Percentiles rank a stretch among this genome's conserved stretches.
Conservation (phyloP, 2,797 vertebrate species). For the Harpagifer antarcticus region DNA sequence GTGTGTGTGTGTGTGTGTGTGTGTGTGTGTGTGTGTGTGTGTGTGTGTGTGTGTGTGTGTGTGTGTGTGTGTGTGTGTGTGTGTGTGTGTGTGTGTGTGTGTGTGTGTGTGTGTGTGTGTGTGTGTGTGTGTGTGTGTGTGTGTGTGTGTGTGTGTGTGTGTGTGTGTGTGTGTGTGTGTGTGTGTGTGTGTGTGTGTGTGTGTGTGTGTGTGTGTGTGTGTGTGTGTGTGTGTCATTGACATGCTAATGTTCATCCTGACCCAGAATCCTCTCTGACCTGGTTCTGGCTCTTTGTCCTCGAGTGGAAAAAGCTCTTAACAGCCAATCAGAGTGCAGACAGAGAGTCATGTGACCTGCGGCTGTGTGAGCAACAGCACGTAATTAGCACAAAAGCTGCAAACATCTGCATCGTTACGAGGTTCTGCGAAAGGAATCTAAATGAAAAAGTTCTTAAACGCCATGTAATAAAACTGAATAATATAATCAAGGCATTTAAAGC, state of each 20-base stretch:
- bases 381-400: constrained; percentile 16
- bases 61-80: not conserved
- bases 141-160: constrained; percentile 2
- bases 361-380: constrained; percentile 21
- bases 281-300: constrained; percentile 48
- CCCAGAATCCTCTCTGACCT: constrained; percentile 58
- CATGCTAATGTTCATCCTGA: constrained; percentile 45
- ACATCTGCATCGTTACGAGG: constrained; percentile 7
- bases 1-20: not conserved
- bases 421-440: not conserved
- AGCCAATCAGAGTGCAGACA: constrained; percentile 12
- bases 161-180: not conserved
- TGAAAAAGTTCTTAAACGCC: not conserved
- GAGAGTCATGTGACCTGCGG: constrained; percentile 35
- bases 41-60: not conserved
- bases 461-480: not conserved
- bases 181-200: no score
- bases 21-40: constrained; percentile 2
- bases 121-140: not conserved
- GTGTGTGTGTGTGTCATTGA: rapidly evolving
- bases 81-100: constrained; percentile 2
- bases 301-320: not conserved
- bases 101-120: not conserved
- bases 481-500: no score
- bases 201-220: no score